phyloP scores from a whole-genome alignment of 2,113 vertebrate species.

The Hippocampus abdominalis region DNA sequence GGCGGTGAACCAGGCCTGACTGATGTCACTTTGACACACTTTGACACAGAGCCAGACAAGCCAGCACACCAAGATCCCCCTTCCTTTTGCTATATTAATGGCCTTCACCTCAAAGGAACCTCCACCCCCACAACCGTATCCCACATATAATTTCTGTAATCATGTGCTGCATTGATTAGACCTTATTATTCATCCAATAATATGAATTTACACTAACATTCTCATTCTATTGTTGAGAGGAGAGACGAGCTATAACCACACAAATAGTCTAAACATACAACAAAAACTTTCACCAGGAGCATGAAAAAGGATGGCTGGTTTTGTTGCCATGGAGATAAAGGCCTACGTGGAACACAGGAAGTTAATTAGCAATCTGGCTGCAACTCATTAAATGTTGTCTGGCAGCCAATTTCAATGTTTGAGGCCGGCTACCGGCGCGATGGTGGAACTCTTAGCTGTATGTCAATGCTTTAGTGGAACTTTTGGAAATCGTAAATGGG shows the following conservation, averaged over 20 bases:
- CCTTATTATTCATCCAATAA: slow-evolving; percentile 40
- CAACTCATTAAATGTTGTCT: slow-evolving; percentile 68
- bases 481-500: slow-evolving; percentile 61
- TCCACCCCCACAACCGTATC: slow-evolving; percentile 3
- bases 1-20: slow-evolving; percentile 44
- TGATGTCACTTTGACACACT: slow-evolving; percentile 69
- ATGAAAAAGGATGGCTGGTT: slow-evolving; percentile 40
- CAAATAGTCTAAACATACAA: not conserved
- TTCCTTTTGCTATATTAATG: slow-evolving; percentile 17
- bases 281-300: slow-evolving; percentile 15
- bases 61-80: slow-evolving; percentile 14
- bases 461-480: slow-evolving; percentile 47
- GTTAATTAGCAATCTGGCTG: slow-evolving; percentile 74
- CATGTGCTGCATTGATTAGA: slow-evolving; percentile 42
- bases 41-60: slow-evolving; percentile 43
- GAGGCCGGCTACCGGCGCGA: slow-evolving; percentile 40
- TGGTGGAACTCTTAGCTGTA: slow-evolving; percentile 29
- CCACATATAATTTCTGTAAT: slow-evolving; percentile 44
- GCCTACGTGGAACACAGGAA: slow-evolving; percentile 66
- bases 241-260: slow-evolving; percentile 8
- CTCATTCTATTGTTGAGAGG: slow-evolving; percentile 27
- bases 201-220: slow-evolving; percentile 38
- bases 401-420: slow-evolving; percentile 41
- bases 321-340: slow-evolving; percentile 71
- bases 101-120: slow-evolving; percentile 23